Conservation (phyloP, 2,888 invertebrate genomes). For the Thereva nobilitata region DNA sequence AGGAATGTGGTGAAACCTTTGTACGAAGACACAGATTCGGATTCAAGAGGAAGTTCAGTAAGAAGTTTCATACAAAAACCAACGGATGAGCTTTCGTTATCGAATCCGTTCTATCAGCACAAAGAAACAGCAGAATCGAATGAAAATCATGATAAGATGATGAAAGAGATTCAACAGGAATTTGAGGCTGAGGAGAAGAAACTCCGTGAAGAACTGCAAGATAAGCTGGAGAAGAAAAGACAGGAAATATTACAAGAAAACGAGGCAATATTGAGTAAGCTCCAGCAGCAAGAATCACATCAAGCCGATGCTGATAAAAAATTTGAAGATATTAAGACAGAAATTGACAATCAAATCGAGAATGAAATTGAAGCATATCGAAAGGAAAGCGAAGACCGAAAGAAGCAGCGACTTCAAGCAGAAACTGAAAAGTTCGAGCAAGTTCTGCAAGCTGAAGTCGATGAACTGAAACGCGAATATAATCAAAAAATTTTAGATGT, state of each 20-base stretch:
- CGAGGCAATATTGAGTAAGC: constrained; percentile 47
- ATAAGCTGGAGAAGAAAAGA: constrained; percentile 59
- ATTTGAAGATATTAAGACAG: constrained; percentile 40
- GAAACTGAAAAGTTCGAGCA: constrained; percentile 56
- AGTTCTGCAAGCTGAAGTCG: constrained; percentile 52
- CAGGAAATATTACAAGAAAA: constrained; percentile 51
- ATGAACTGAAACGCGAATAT: constrained; percentile 49
- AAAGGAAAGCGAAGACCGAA: constrained; percentile 56
- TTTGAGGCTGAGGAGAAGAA: constrained; percentile 58
- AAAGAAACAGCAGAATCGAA: constrained; percentile 61
- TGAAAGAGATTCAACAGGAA: constrained; percentile 61
- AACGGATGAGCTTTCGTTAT: constrained; percentile 48
- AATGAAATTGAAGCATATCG: constrained; percentile 45
- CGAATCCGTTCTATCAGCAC: constrained; percentile 59
- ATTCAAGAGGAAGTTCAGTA: constrained; percentile 55
- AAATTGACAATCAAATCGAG: constrained; percentile 35
- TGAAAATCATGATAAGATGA: constrained; percentile 55
- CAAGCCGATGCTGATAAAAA: constrained; percentile 11
- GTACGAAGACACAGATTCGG: constrained; percentile 57
- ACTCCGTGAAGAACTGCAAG: constrained; percentile 61
- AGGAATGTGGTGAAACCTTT: constrained; percentile 49
- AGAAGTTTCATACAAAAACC: constrained; percentile 54
- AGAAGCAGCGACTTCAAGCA: constrained; percentile 58
- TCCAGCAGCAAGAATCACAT: constrained; percentile 9
- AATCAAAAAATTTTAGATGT: constrained; percentile 56